Evolutionary conservation across 2,113 vertebrate species (phyloP), one percentile per base, ranked within the genome.

Genomic region (Perca flavescens): DNA sequence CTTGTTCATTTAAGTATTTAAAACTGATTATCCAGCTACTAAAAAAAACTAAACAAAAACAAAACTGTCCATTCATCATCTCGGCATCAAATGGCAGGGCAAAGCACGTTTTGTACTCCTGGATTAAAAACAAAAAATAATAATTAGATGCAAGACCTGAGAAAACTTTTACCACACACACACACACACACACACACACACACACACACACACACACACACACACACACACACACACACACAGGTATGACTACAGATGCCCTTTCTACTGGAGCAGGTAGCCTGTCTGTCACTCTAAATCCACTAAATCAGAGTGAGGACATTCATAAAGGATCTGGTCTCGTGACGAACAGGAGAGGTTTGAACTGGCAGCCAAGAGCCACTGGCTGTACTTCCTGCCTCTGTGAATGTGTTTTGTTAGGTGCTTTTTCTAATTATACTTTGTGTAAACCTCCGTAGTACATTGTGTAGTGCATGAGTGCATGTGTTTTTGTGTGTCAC

Each of bases 361-460:
- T 88, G 88, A 90, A 86, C 79, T 71, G 73, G 86, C 89, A 89
- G 91, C 88, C 91, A 92, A 90, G 80, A 89, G 81, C 76, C 83
- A 89, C 90, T 82, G 86, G 68, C 85, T 88, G 86, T 80, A 87
- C 90, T 92, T 93, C 90, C 93, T 92, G 92, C 90, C 87, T 90
- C 87, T 80, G 88, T 85, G 66, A 82, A 61, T 89, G 79, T 92
- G 86, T 91, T 90, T 92, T 92, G 72, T 91, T 90, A 89, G 85
- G 86, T 87, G 84, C 83, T 82, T 90, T 88, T 92, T 88, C 89
- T 86, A 90, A 89, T 89, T 89, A 86, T 89, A 90, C 65, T 86
- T 81, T 78, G 80, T 84, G 79, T 60, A 83, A 86, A 82, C 76
- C 70, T 79, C 82, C 82, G 80, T 57, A 82, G 80, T 53, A 63